These are phyloP conservation scores for Timandra comae DNA, from an alignment of 2,888 invertebrate genomes.

Conservation along the genomic window DNA sequence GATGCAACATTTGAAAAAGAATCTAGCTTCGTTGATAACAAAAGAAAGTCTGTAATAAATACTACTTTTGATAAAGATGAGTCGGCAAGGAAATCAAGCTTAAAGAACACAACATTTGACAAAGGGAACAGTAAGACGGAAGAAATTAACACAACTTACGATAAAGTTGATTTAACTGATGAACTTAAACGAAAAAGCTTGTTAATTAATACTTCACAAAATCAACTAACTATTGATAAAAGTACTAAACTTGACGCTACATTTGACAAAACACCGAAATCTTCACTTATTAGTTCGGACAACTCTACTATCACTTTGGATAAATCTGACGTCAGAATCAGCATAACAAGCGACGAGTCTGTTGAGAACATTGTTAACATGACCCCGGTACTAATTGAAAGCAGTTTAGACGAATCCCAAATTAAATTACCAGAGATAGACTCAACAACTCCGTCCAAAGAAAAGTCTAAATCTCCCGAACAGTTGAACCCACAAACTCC, in stretches of 20 bases:
- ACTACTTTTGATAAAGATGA: constrained; percentile 13
- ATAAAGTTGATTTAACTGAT: not conserved
- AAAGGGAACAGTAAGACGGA: constrained; percentile 1
- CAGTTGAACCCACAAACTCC: constrained; percentile 26
- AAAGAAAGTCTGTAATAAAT: constrained; percentile 4
- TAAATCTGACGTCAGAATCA: constrained; percentile 41
- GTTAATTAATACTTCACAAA: not conserved
- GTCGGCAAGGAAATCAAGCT: constrained; percentile 3
- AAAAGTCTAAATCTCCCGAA: constrained; percentile 5
- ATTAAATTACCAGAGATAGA: constrained; percentile 6
- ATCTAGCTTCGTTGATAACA: not conserved
- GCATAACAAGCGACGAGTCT: constrained; percentile 59
- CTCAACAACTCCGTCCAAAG: not conserved
- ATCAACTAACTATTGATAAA: not conserved
- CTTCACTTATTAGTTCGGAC: constrained; percentile 48
- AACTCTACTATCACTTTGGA: constrained; percentile 34
- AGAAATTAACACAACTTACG: constrained; percentile 5
- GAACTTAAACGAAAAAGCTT: not conserved
- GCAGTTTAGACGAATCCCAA: constrained; percentile 49
- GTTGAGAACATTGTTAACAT: constrained; percentile 49
- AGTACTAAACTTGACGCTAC: constrained; percentile 30
- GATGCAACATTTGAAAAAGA: constrained; percentile 11
- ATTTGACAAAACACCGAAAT: constrained; percentile 43
- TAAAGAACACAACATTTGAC: constrained; percentile 5
- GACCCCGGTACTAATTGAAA: constrained; percentile 56